A percentile compares a stretch with the other conserved stretches of the same genome.
Conservation (phyloP, 1,140 invertebrate species). For the Oreohelix idahoensis region DNA sequence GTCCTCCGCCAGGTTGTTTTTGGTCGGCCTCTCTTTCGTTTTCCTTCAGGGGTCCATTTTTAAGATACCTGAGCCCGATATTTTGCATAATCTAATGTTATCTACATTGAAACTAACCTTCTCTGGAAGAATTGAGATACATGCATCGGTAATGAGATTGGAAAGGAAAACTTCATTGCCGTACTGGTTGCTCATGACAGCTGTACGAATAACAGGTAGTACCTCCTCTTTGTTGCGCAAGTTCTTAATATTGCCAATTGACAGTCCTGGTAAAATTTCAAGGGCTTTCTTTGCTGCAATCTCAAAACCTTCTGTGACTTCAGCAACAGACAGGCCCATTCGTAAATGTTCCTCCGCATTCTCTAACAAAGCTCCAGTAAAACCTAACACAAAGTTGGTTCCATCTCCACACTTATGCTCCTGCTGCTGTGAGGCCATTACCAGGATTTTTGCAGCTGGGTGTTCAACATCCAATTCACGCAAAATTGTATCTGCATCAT, state of each 20-base stretch:
- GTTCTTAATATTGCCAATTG: conserved; percentile 87
- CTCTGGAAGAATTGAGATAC: conserved; percentile 89
- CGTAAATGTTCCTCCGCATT: conserved; percentile 92
- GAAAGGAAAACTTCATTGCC: conserved; percentile 95
- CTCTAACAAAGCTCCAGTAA: conserved; percentile 93
- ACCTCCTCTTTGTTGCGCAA: conserved; percentile 81
- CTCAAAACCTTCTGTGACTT: conserved; percentile 97
- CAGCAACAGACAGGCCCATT: conserved; percentile 91
- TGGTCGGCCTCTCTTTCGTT: too few relatives aligned
- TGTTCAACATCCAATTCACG: conserved; percentile 84
- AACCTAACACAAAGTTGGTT: conserved; percentile 97
- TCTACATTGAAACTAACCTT: conserved; percentile 95
- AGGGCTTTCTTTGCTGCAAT: conserved; percentile 89
- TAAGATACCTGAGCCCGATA: conserved; percentile 84
- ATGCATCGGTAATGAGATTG: conserved; percentile 89
- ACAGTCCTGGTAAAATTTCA: conserved; percentile 86
- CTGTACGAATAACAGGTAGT: conserved; percentile 81
- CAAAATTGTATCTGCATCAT: conserved; percentile 98
- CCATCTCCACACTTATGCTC: conserved; percentile 99
- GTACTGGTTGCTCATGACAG: conserved; percentile 98
- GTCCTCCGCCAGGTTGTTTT: too few relatives aligned
- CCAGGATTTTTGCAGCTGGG: conserved; percentile 97
- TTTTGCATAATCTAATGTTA: conserved; percentile 96
- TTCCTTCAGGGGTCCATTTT: too few relatives aligned
- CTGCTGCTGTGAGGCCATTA: conserved; percentile 98